Evolutionary conservation across 2,113 vertebrate species (phyloP).

Genomic region (Anguilla rostrata): DNA sequence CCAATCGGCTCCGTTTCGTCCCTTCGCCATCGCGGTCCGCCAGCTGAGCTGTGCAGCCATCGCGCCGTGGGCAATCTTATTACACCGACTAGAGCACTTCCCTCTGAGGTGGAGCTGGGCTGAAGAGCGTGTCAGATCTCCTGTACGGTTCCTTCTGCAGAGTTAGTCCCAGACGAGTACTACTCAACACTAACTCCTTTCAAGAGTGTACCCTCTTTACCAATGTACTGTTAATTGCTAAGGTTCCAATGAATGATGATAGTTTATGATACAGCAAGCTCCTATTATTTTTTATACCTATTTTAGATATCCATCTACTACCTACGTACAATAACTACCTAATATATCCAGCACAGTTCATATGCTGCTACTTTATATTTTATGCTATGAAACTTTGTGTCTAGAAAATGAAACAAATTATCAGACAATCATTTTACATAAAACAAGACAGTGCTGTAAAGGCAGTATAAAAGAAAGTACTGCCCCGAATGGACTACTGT

Average conservation of each 20-base stretch:
- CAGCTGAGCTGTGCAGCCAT: background rate
- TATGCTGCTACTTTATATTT: too few relatives aligned
- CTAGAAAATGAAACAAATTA: too few relatives aligned
- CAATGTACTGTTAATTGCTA: background rate
- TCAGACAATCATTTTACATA: too few relatives aligned
- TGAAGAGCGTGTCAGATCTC: background rate
- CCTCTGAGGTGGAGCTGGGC: background rate
- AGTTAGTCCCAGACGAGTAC: background rate
- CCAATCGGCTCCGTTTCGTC: background rate
- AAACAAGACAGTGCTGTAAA: too few relatives aligned
- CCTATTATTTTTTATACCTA: background rate
- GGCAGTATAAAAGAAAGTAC: too few relatives aligned
- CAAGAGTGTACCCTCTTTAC: too few relatives aligned
- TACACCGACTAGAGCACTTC: background rate
- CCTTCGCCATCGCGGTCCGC: background rate
- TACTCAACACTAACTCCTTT: too few relatives aligned
- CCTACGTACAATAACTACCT: too few relatives aligned
- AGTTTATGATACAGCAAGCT: background rate
- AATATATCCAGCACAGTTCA: too few relatives aligned
- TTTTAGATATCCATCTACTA: too few relatives aligned
- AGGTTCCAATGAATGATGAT: background rate
- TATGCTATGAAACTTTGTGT: too few relatives aligned
- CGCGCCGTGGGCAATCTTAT: background rate
- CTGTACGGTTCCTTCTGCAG: background rate
- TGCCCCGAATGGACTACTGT: too few relatives aligned